Conservation (phyloP, 2,888 invertebrate species). For the Melinaea menophilus region DNA sequence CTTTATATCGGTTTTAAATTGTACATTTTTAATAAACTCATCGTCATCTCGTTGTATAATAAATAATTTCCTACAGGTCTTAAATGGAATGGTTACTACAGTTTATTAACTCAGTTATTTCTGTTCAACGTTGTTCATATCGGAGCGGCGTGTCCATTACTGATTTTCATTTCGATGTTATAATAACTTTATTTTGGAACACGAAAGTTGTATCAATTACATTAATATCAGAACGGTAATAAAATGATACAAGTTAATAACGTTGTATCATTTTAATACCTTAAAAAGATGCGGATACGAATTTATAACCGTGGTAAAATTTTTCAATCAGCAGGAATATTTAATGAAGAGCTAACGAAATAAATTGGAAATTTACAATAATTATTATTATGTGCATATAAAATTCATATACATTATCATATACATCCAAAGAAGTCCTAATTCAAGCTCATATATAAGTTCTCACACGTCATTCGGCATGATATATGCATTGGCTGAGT, state of each 20-base stretch:
- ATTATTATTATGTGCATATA: too few species aligned
- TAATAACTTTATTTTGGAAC: constrained; percentile 34
- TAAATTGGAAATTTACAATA: not conserved
- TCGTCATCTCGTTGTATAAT: too few species aligned
- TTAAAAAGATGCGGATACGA: not conserved
- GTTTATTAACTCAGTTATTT: constrained; percentile 50
- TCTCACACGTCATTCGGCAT: too few species aligned
- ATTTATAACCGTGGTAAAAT: not conserved
- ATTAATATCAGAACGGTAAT: constrained; percentile 8
- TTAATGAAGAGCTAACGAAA: not conserved
- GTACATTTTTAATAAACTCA: too few species aligned
- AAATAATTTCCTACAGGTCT: too few species aligned
- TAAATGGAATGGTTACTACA: constrained; percentile 39
- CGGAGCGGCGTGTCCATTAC: constrained; percentile 51
- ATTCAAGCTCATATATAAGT: too few species aligned
- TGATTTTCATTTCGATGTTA: constrained; percentile 39
- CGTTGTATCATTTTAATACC: not conserved
- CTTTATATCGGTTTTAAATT: too few species aligned
- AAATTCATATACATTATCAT: too few species aligned
- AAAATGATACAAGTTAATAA: not conserved
- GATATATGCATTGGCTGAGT: constrained; percentile 1
- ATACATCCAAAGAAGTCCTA: too few species aligned
- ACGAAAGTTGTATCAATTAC: constrained; percentile 5
- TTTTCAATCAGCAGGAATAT: not conserved
- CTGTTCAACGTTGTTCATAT: constrained; percentile 41